Base-by-base conservation (phyloP, 2,888 invertebrate species). In the Steinernema carpocapsae region DNA sequence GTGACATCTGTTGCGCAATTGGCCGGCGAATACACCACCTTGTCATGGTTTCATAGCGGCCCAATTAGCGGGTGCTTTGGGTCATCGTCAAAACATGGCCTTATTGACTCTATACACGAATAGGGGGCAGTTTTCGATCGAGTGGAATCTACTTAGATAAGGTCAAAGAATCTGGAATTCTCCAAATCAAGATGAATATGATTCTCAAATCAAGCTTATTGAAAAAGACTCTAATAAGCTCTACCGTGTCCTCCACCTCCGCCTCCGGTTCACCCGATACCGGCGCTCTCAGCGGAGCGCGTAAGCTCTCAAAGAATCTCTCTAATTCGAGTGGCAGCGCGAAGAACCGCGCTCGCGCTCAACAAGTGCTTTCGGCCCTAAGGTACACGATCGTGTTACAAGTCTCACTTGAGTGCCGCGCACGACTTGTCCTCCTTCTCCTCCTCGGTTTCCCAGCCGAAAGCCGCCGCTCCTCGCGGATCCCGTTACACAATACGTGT, bases 301-400 rank as follows among this genome's bases (percentile, higher is more conserved):
- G 17, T 19, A 19, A 6, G 17, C 51, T 51, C 51, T n/a, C 51
- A 51, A 51, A 43, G 43, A 43, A 43, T 43, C 43, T 43, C 26
- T 26, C 22, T 56, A 56, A 56, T 56, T 56, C 56, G 56, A 56
- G 56, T 56, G 56, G 56, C 43, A 43, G 43, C 22, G 51, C 51
- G 51, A 19, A 56, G 22, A 10, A 19, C n/a, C 48, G n/a, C 6
- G 48, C 4, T 4, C n/a, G 48, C 19, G 48, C 56, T 56, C 56
- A 56, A 56, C 56, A 56, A 56, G 56, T 56, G 56, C 56, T 10
- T 19, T 10, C 51, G 19, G 51, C 51, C 51, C 56, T 56, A 56
- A 56, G 56, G 56, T 56, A 56, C 56, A 56, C 56, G 56, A 56
- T 56, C 56, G 56, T 56, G 56, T 56, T 56, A 56, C 56, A 56